Evolutionary conservation across 2,888 invertebrate genomes (phyloP), one percentile per base, ranked within the genome.

Genomic region (Thyatira batis): DNA sequence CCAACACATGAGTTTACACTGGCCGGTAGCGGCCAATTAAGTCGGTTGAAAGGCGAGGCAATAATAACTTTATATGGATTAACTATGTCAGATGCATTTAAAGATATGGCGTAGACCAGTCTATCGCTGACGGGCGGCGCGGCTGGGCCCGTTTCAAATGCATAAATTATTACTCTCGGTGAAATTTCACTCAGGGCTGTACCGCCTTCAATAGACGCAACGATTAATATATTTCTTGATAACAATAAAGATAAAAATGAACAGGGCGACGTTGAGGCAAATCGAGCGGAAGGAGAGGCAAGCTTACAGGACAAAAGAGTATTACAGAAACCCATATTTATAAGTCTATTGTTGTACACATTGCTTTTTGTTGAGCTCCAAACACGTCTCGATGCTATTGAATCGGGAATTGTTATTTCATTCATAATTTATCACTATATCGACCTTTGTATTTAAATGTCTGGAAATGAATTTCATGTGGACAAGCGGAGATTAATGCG

Each of bases 401-500:
- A 76, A 75, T 76, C 63, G 65, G 27, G 77, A 80, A 84, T 83
- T 80, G 82, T 85, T 85, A 83, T 83, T 85, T 80, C 84, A 85
- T 88, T 88, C 82, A 86, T 85, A 86, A 89, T 88, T 87, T 89
- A 89, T 89, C 84, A 87, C 83, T 85, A 70, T 81, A 84, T 84
- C 78, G 78, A 76, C 80, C 82, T 88, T 88, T 88, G 87, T 87
- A 85, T 89, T 88, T 84, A 83, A 86, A 87, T 85, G 81, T 79
- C 76, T 80, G 70, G 75, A 79, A 84, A 83, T 78, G 78, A 76
- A 76, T 80, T 80, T 78, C 73, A 76, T 79, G 78, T 80, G 78
- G 82, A 82, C 76, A 72, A 73, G 77, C 62, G 54, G 68, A 80
- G 83, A 86, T 87, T 86, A 86, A 87, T 86, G 82, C 69, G 69